These are phyloP conservation scores for Cheilosia scutellata DNA, from an alignment of 2,888 invertebrate species.

Conservation along the genomic window DNA sequence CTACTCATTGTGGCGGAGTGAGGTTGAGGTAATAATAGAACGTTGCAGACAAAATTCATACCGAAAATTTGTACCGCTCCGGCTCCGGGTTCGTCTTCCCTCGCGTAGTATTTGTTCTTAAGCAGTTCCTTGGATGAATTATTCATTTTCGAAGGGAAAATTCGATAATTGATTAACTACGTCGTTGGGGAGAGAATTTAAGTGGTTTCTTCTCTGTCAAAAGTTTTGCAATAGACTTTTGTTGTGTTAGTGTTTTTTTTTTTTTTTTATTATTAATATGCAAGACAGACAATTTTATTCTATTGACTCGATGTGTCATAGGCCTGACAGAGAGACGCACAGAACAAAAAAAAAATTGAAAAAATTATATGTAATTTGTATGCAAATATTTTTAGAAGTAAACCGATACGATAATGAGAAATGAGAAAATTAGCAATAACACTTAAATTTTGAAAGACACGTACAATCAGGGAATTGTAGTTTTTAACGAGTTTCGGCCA, in stretches of 20 bases:
- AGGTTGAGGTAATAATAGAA: background rate
- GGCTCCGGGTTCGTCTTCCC: background rate
- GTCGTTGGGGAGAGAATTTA: slow-evolving; percentile 26
- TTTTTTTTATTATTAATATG: slow-evolving; percentile 1
- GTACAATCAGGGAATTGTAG: background rate
- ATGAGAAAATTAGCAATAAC: slow-evolving; percentile 16
- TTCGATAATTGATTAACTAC: slow-evolving; percentile 67
- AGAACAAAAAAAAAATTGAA: background rate
- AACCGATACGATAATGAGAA: slow-evolving; percentile 5
- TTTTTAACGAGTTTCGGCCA: background rate
- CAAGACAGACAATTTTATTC: slow-evolving; percentile 18
- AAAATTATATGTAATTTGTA: slow-evolving; percentile 28
- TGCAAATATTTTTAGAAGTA: slow-evolving; percentile 23
- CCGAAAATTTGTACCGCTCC: slow-evolving; percentile 28
- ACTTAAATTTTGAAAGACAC: background rate
- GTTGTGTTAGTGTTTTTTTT: background rate
- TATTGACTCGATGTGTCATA: slow-evolving; percentile 21
- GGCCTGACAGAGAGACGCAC: slow-evolving; percentile 8
- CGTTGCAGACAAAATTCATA: slow-evolving; percentile 38
- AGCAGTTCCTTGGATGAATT: slow-evolving; percentile 61
- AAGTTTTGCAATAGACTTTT: background rate
- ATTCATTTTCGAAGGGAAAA: slow-evolving; percentile 56
- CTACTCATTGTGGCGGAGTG: background rate
- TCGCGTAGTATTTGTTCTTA: background rate
- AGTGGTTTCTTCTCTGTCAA: slow-evolving; percentile 15